Percentiles rank a stretch among this genome's conserved stretches.
Conservation (phyloP, 2,113 vertebrate genomes). For the Xerus inauris region DNA sequence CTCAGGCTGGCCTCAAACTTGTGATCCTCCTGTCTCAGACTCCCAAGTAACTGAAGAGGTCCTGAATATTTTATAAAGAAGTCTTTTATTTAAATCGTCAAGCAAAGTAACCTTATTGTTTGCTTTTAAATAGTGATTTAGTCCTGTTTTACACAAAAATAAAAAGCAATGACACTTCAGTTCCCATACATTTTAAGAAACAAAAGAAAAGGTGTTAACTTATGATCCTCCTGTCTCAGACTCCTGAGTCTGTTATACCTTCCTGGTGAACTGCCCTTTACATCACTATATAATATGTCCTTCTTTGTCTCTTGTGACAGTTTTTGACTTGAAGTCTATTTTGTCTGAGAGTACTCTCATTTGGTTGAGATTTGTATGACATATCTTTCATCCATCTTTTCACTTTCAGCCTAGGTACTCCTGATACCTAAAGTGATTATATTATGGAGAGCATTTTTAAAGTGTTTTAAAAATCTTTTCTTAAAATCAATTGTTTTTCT, state of each 20-base stretch:
- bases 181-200: neutral
- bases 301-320: neutral
- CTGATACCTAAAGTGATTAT: neutral
- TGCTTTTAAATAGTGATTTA: constrained; percentile 61
- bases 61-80: constrained; percentile 72
- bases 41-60: neutral
- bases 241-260: too few species aligned
- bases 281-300: neutral
- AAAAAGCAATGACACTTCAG: constrained; percentile 10
- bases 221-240: too few species aligned
- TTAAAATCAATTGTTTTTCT: neutral
- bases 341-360: neutral
- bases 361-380: neutral
- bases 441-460: neutral
- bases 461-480: neutral
- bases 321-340: neutral
- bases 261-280: neutral
- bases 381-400: neutral
- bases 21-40: too few species aligned
- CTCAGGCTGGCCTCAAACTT: too few species aligned
- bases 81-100: constrained; percentile 65
- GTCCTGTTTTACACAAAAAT: constrained; percentile 70
- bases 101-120: constrained; percentile 57
- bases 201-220: constrained; percentile 34
- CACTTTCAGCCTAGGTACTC: neutral